Evolutionary conservation across 1,140 invertebrate genomes (phyloP).

Genomic region (Anoplophora glabripennis): DNA sequence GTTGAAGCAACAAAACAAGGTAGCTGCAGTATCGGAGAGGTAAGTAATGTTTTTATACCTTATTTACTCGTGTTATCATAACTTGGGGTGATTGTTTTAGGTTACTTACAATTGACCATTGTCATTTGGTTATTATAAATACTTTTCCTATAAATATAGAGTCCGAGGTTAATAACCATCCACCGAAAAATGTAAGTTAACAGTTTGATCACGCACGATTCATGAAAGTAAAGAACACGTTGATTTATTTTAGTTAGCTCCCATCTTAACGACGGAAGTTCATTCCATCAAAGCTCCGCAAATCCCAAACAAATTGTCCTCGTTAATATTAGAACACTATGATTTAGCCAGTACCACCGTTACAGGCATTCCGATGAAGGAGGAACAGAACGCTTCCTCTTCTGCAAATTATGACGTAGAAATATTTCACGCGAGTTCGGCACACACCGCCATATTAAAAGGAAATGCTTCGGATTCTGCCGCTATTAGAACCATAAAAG

Average conservation of each 20-base stretch:
- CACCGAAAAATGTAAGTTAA: constrained; percentile 45
- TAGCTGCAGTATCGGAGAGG: constrained; percentile 9
- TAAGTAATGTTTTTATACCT: constrained; percentile 5
- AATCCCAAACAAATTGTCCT: constrained; percentile 66
- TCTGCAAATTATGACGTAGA: constrained; percentile 98
- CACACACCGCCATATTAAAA: constrained; percentile 76
- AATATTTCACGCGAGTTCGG: constrained; percentile 82
- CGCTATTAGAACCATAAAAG: constrained; percentile 51
- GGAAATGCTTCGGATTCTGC: constrained; percentile 53
- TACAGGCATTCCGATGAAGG: constrained; percentile 97
- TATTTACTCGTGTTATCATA: neutral
- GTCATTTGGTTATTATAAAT: constrained; percentile 86
- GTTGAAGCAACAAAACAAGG: constrained; percentile 74
- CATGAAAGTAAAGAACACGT: neutral
- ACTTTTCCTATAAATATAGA: constrained; percentile 77
- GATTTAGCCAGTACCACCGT: constrained; percentile 93
- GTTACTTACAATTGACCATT: constrained; percentile 74
- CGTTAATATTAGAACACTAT: constrained; percentile 81
- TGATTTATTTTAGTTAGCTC: constrained; percentile 56
- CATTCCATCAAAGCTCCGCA: constrained; percentile 65
- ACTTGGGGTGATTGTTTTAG: constrained; percentile 51
- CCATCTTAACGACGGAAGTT: constrained; percentile 65
- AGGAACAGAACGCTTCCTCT: constrained; percentile 96
- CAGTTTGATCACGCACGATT: neutral
- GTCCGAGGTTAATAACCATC: constrained; percentile 69